Conservation (phyloP, 2,888 invertebrate species). For the Thumatha senex region DNA sequence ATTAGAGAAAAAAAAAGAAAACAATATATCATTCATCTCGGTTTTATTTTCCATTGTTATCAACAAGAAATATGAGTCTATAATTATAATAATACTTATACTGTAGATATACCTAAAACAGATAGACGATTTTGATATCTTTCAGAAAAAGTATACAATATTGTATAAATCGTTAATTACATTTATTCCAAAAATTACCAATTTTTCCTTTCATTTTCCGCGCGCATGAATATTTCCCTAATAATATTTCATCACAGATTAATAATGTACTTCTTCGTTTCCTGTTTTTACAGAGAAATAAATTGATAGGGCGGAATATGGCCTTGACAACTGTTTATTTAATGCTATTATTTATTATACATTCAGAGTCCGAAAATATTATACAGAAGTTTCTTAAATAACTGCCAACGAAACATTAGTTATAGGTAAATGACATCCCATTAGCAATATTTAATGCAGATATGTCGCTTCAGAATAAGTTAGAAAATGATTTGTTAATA, state of each 20-base stretch:
- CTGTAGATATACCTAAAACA: conserved; percentile 72
- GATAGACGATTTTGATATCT: conserved; percentile 62
- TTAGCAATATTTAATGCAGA: conserved; percentile 38
- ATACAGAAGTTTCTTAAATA: conserved; percentile 40
- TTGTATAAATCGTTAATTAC: conserved; percentile 58
- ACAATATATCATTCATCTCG: conserved; percentile 58
- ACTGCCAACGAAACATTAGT: conserved; percentile 34
- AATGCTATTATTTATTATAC: conserved; percentile 47
- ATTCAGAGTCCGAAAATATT: conserved; percentile 52
- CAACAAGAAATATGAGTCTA: conserved; percentile 79
- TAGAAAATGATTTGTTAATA: conserved; percentile 64
- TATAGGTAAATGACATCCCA: conserved; percentile 12
- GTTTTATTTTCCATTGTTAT: conserved; percentile 73
- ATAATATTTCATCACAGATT: conserved; percentile 79
- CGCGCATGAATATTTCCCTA: conserved; percentile 60
- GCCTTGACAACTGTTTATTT: conserved; percentile 48
- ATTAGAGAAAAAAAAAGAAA: conserved; percentile 7
- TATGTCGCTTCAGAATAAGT: conserved; percentile 54
- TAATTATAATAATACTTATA: conserved; percentile 80
- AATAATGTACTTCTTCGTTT: conserved; percentile 76
- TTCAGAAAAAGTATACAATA: conserved; percentile 56
- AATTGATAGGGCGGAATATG: conserved; percentile 60
- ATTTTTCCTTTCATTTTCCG: conserved; percentile 57
- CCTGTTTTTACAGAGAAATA: conserved; percentile 51
- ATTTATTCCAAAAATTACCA: conserved; percentile 50